These are phyloP conservation scores for Calephelis virginiensis DNA, from an alignment of 1,140 invertebrate species.

Conservation along the genomic window DNA sequence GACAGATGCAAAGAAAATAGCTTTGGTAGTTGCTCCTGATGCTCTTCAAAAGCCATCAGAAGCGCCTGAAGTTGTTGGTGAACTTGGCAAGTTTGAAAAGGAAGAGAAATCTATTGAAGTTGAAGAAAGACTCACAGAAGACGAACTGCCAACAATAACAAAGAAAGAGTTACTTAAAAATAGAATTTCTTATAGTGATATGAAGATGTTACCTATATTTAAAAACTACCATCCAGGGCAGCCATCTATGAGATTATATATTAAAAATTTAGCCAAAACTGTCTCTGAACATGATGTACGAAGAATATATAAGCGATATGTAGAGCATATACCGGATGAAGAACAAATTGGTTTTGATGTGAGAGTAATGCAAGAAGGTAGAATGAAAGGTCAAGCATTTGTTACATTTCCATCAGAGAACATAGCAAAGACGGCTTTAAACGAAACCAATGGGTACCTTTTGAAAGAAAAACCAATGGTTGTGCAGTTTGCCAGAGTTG, in stretches of 20 bases:
- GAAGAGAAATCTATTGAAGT: constrained; percentile 44
- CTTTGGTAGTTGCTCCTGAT: constrained; percentile 79
- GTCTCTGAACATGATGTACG: constrained; percentile 87
- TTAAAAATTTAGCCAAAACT: constrained; percentile 94
- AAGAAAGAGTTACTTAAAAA: constrained; percentile 84
- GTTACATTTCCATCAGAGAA: constrained; percentile 86
- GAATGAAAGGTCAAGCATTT: constrained; percentile 98
- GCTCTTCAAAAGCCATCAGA: constrained; percentile 52
- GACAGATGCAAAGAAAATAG: constrained; percentile 81
- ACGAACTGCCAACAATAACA: constrained; percentile 80
- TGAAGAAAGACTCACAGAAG: constrained; percentile 36
- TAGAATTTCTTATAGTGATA: constrained; percentile 85
- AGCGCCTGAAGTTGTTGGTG: constrained; percentile 54
- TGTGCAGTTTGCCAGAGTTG: constrained; percentile 90
- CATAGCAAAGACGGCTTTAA: constrained; percentile 86
- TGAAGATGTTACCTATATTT: constrained; percentile 88
- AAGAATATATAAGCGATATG: constrained; percentile 88
- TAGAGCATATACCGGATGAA: constrained; percentile 58
- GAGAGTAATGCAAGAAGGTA: constrained; percentile 94
- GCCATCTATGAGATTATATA: constrained; percentile 90
- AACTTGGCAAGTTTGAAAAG: constrained; percentile 66
- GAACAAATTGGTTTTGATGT: constrained; percentile 86
- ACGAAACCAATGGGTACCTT: constrained; percentile 93
- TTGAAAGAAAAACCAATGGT: constrained; percentile 94
- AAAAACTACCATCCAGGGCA: constrained; percentile 92